Base-by-base conservation (phyloP, 2,888 invertebrate species). In the Troides aeacus region DNA sequence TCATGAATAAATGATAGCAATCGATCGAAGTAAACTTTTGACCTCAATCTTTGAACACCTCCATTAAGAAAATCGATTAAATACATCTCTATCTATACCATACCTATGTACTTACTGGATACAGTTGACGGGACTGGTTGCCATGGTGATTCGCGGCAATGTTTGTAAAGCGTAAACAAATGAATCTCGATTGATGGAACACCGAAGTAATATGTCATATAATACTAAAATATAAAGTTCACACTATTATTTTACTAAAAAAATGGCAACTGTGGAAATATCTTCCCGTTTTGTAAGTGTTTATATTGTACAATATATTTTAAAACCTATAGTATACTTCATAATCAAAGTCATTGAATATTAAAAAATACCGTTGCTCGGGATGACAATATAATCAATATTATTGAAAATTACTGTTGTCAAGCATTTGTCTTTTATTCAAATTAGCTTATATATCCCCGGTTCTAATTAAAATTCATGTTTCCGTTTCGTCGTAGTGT, bases 131-230 rank as follows among this genome's bases (percentile, higher is more conserved):
- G 77, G 72, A 69, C 64, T 70, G 42, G 89, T 91, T 81, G 74
- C 81, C 82, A 90, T 89, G 80, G 81, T 75, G 84, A 91, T 89
- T 66, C 75, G 71, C 79, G 79, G 75, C 74, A 66, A 84, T 91
- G 90, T 90, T 92, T 87, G 75, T 83, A 81, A 79, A 79, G 78
- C 80, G 88, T 90, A 91, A 91, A 92, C 92, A 92, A 92, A 89
- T 88, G 91, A 92, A 87, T 78, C 80, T 80, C 86, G 86, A 79
- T 79, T 78, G 79, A 76, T 80, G 78, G 78, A 79, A 80, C 78
- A 79, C 81, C 84, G 84, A 80, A 83, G 84, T 81, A n/a, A 36
- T 36, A 78, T 83, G 79, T 73, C 74, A 76, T 75, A 75, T 77
- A 77, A 78, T 76, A 76, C 72, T 74, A 72, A 74, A 76, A 74